A percentile compares a stretch with the other conserved stretches of the same genome.
Conservation (phyloP, 2,797 vertebrate genomes). For the Eulemur coronatus region DNA sequence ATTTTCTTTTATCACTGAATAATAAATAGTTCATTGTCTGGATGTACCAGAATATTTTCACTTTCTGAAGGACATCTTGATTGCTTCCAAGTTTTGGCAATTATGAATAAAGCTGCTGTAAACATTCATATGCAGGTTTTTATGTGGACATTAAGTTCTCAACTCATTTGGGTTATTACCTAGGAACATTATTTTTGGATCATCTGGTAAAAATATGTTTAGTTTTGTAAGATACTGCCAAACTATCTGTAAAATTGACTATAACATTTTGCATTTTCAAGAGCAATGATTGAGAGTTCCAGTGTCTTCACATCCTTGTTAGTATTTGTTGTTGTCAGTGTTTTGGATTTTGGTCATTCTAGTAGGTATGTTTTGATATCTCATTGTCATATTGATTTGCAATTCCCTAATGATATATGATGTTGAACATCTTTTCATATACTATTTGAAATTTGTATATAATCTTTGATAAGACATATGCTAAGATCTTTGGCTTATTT, state of each 20-base stretch:
- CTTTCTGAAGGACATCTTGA: not conserved
- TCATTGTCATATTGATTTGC: not conserved
- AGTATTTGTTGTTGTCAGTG: not conserved
- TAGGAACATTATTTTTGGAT: not conserved
- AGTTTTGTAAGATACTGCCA: not conserved
- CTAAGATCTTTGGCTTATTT: not conserved
- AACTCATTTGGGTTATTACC: not conserved
- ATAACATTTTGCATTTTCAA: not conserved
- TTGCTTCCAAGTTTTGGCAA: not conserved
- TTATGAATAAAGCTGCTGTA: not conserved
- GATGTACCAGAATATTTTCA: not conserved
- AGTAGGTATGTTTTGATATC: not conserved
- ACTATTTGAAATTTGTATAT: not conserved
- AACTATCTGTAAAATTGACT: not conserved
- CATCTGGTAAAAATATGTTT: not conserved
- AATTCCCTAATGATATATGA: not conserved
- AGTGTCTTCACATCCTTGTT: not conserved
- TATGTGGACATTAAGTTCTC: not conserved
- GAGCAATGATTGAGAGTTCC: not conserved
- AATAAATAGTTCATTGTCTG: not conserved
- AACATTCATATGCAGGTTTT: not conserved
- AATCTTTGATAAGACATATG: not conserved
- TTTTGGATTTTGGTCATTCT: not conserved
- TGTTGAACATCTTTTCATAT: not conserved
- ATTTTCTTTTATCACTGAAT: not conserved